These are phyloP conservation scores for Myotis findleyi DNA, from an alignment of 2,797 vertebrate species.

Conservation along the genomic window DNA sequence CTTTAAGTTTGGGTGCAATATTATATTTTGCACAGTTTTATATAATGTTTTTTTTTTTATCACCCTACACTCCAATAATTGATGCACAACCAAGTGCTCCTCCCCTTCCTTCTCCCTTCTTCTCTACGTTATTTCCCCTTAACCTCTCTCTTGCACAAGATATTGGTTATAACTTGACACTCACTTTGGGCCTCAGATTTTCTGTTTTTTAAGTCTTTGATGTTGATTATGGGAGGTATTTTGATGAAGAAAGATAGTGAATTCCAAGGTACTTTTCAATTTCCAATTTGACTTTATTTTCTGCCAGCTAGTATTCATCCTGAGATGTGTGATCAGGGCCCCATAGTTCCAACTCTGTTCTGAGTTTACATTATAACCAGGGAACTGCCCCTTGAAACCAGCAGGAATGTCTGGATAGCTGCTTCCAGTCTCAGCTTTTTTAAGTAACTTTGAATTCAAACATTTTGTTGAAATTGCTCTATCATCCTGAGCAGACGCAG, in stretches of 20 bases:
- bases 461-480: background rate
- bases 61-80: background rate
- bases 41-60: background rate
- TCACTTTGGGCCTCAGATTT: background rate
- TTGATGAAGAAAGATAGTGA: background rate
- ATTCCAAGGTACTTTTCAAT: background rate
- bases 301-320: background rate
- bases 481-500: background rate
- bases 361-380: background rate
- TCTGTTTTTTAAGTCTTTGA: background rate
- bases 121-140: background rate
- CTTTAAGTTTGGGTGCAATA: background rate
- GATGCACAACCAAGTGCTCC: background rate
- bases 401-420: background rate
- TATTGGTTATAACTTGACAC: background rate
- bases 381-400: background rate
- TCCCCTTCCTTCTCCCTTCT: background rate
- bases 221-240: background rate
- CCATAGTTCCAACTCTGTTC: background rate
- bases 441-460: background rate
- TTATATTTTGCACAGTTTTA: background rate
- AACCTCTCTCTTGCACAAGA: background rate
- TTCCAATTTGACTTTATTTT: background rate
- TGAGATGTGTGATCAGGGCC: background rate
- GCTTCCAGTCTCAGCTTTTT: background rate